Conservation (phyloP, 2,113 vertebrate species). For the Sturnira hondurensis region DNA sequence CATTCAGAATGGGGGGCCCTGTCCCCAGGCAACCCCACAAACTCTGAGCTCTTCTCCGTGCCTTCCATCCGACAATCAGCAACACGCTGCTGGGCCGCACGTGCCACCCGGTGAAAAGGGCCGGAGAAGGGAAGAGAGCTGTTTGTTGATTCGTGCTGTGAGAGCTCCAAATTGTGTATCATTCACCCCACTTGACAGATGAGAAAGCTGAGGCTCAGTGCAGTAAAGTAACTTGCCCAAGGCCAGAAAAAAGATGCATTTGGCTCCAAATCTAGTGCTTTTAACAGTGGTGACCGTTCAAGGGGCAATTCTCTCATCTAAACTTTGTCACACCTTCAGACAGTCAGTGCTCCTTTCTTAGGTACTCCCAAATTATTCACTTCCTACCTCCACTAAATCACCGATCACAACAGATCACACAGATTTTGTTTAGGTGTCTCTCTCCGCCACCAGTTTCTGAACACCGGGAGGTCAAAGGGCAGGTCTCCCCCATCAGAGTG, state of each 20-base stretch:
- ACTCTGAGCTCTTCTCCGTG: not conserved
- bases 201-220: not conserved
- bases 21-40: conserved; percentile 62
- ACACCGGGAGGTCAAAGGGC: not conserved
- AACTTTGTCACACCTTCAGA: not conserved
- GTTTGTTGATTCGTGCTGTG: not conserved
- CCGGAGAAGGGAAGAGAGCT: not conserved
- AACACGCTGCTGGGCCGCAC: not conserved
- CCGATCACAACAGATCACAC: not conserved
- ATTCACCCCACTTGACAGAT: not conserved
- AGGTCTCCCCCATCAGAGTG: not conserved
- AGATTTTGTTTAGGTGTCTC: not conserved
- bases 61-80: not conserved
- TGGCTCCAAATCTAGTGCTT: not conserved
- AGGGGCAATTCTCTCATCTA: not conserved
- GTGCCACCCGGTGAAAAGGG: not conserved
- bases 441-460: not conserved
- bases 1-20: conserved; percentile 51
- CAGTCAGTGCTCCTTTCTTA: not conserved
- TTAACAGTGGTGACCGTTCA: not conserved
- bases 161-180: not conserved
- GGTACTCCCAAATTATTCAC: not conserved
- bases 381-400: not conserved
- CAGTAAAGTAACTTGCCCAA: not conserved
- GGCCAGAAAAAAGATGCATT: not conserved